Conservation (phyloP, 1,140 invertebrate genomes). For the Procambarus virginalis region DNA sequence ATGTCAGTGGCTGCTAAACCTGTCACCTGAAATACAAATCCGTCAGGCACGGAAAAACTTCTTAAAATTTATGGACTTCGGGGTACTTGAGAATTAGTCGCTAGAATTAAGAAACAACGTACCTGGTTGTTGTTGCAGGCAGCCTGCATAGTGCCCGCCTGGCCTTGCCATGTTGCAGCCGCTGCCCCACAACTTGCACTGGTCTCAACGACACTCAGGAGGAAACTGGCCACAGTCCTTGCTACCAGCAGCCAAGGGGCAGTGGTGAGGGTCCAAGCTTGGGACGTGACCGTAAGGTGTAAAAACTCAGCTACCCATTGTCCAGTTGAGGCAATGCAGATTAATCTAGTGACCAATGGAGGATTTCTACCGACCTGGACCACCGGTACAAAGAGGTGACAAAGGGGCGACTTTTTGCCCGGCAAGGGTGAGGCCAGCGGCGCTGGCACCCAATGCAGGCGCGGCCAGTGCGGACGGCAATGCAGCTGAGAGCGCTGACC, state of each 20-base stretch:
- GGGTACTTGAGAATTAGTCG: too few relatives aligned
- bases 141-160: neutral
- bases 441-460: constrained; percentile 65
- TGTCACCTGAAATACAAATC: neutral
- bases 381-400: constrained; percentile 35
- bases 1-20: too few relatives aligned
- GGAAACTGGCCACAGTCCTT: constrained; percentile 60
- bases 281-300: constrained; percentile 50
- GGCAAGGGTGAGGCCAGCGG: constrained; percentile 32
- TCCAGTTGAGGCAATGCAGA: constrained; percentile 59
- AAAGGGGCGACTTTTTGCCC: constrained; percentile 55
- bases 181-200: constrained; percentile 4
- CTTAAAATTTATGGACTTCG: too few relatives aligned
- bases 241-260: constrained; percentile 42
- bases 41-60: too few relatives aligned
- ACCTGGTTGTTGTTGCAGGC: neutral
- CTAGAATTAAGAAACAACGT: neutral
- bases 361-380: constrained; percentile 36
- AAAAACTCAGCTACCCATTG: constrained; percentile 61
- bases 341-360: constrained; percentile 64
- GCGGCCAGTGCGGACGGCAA: constrained; percentile 47
- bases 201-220: constrained; percentile 47
- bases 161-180: constrained; percentile 2
- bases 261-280: constrained; percentile 8
- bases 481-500: constrained; percentile 61